A percentile compares a stretch with the other conserved stretches of the same genome.
Conservation (phyloP, 2,113 vertebrate genomes). For the Mystacornis crossleyi region DNA sequence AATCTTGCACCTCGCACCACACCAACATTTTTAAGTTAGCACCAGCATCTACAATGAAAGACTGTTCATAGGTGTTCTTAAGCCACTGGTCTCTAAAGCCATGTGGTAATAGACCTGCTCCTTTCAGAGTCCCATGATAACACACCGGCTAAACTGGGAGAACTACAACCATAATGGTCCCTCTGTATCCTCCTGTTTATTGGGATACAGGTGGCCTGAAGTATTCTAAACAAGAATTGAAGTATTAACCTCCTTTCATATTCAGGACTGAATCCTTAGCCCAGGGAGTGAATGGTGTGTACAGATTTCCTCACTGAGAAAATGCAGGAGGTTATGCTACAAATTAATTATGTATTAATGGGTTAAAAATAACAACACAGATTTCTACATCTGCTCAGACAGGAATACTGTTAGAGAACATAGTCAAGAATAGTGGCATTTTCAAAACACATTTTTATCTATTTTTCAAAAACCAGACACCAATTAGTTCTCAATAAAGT, state of each 20-base stretch:
- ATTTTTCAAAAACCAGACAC: neutral
- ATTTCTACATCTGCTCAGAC: neutral
- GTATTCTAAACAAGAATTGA: neutral
- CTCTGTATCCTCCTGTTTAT: neutral
- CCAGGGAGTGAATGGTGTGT: neutral
- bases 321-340: neutral
- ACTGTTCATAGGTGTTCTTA: neutral
- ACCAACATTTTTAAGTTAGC: neutral
- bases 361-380: neutral
- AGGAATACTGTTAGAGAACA: neutral
- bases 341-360: neutral
- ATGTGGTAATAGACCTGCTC: neutral
- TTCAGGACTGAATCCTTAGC: neutral
- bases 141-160: neutral
- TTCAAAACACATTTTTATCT: neutral
- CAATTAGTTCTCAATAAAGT: neutral
- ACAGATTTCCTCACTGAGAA: neutral
- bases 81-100: neutral
- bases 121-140: rapidly evolving
- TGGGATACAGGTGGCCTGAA: neutral
- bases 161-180: neutral
- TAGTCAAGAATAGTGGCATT: neutral
- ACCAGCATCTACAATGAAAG: neutral
- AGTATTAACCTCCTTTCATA: neutral
- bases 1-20: neutral